A percentile compares a stretch with the other conserved stretches of the same genome.
phyloP scores from a whole-genome alignment of 2,113 vertebrate genomes.

The Catharus bicknelli region DNA sequence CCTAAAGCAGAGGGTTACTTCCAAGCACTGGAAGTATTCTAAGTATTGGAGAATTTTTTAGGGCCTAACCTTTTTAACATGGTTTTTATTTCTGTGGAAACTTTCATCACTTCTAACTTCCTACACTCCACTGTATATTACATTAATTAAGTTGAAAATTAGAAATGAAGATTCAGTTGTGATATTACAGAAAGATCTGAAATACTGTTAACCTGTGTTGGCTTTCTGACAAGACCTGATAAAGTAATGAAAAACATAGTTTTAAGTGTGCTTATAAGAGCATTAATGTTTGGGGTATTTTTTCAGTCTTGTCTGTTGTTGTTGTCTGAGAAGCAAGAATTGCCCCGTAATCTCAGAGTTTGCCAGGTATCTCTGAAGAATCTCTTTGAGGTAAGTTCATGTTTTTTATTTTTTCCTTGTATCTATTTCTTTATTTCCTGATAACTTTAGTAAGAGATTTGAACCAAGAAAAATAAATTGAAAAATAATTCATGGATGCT shows the following conservation, averaged over 20 bases:
- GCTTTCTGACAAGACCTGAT: background rate
- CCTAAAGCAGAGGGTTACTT: background rate
- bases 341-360: conserved; percentile 67
- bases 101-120: background rate
- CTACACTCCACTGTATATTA: background rate
- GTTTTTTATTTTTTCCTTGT: background rate
- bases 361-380: conserved; percentile 71
- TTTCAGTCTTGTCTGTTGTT: conserved; percentile 75
- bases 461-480: background rate
- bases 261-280: background rate
- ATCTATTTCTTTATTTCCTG: background rate
- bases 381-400: conserved; percentile 79
- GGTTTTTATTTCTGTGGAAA: background rate
- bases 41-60: background rate
- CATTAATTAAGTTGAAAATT: background rate
- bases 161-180: background rate
- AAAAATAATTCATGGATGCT: background rate
- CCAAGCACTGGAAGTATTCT: background rate
- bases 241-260: background rate
- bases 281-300: background rate
- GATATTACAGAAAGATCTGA: background rate
- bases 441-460: background rate
- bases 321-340: conserved; percentile 17
- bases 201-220: background rate
- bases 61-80: background rate